Percentiles rank a stretch among this genome's conserved stretches.
These are phyloP conservation scores for Eunapius fragilis DNA, from an alignment of 37 sponge, comb jelly and placozoan species.

Conservation along the genomic window DNA sequence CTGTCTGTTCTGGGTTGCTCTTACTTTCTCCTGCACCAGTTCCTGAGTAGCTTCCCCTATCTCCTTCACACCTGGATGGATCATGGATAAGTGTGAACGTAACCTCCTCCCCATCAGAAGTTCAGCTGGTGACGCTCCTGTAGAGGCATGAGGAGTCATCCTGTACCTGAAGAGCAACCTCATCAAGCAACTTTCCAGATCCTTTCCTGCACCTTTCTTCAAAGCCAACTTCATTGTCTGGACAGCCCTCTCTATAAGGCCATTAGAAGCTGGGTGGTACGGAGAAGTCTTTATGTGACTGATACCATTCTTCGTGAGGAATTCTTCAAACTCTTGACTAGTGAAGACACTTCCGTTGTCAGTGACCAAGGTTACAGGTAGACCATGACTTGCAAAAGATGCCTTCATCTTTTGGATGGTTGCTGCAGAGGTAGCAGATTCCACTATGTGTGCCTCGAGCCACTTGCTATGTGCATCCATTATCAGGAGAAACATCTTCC, in stretches of 20 bases:
- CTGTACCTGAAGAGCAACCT: constrained; percentile 28
- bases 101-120: constrained; percentile 12
- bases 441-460: too few relatives aligned
- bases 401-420: too few relatives aligned
- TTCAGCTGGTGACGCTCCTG: constrained; percentile 16
- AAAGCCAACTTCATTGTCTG: constrained; percentile 30
- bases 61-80: background rate
- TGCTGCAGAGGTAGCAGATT: too few relatives aligned
- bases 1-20: constrained; percentile 2
- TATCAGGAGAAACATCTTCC: too few relatives aligned
- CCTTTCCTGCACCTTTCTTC: background rate
- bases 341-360: too few relatives aligned
- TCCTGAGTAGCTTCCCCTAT: background rate
- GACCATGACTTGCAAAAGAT: too few relatives aligned
- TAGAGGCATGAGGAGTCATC: constrained; percentile 19
- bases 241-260: constrained; percentile 17
- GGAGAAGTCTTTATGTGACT: constrained; percentile 5
- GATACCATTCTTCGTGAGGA: constrained; percentile 23
- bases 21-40: background rate
- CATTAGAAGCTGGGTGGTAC: constrained; percentile 24
- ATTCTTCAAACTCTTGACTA: constrained; percentile 13
- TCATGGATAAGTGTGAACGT: constrained; percentile 7
- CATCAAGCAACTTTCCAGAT: background rate
- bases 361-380: background rate
- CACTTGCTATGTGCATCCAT: too few relatives aligned